phyloP scores from a whole-genome alignment of 2,888 invertebrate genomes.

The Galerucella calmariensis region DNA sequence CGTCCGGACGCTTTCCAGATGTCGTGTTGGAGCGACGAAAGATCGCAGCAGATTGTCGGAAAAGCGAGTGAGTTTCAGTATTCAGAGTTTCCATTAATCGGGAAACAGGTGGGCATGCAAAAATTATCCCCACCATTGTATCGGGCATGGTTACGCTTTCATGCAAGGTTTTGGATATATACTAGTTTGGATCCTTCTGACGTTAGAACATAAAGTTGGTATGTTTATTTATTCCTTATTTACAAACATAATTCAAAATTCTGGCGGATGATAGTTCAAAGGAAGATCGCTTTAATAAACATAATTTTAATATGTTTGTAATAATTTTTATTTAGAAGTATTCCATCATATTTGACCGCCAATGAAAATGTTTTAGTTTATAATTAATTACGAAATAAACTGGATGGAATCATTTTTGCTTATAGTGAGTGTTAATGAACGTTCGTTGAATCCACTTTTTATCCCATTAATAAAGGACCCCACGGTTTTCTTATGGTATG shows the following conservation, averaged over 20 bases:
- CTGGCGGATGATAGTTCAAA: neutral
- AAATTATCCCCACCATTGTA: neutral
- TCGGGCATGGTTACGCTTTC: neutral
- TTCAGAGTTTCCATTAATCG: constrained; percentile 21
- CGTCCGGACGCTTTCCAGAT: constrained; percentile 9
- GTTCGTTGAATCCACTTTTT: too few relatives aligned
- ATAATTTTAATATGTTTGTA: neutral
- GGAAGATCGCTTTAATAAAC: neutral
- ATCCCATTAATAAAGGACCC: too few relatives aligned
- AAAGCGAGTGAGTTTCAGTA: constrained; percentile 17
- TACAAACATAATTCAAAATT: neutral
- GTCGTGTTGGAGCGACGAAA: constrained; percentile 19
- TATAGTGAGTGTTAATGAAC: too few relatives aligned
- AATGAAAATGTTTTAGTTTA: constrained; percentile 3
- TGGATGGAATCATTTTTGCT: too few relatives aligned
- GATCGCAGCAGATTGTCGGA: constrained; percentile 27
- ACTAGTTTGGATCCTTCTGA: neutral
- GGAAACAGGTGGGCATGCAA: constrained; percentile 25
- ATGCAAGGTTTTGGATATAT: neutral
- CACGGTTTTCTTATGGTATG: too few relatives aligned
- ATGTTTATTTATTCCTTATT: neutral
- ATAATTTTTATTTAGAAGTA: neutral
- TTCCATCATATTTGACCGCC: neutral
- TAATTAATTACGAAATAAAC: neutral
- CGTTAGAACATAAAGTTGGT: neutral